These are phyloP conservation scores for Drosophila pallidifrons DNA, from an alignment of 1,140 invertebrate genomes.

Conservation along the genomic window DNA sequence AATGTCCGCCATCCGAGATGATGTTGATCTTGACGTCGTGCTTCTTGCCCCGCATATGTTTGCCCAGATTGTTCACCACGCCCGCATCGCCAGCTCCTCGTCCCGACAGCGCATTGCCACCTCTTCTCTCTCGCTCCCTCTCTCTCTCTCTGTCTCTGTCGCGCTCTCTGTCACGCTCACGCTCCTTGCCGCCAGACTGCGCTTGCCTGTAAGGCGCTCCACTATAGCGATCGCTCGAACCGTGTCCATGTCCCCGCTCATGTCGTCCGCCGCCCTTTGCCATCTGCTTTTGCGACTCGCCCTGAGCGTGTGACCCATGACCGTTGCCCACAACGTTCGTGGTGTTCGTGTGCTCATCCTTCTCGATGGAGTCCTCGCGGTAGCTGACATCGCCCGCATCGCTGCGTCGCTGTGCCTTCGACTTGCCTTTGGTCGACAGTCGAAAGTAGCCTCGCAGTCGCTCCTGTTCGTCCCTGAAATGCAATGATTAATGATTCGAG, in stretches of 20 bases:
- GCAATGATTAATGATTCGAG: neutral
- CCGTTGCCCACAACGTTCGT: slow-evolving; percentile 45
- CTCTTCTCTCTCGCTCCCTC: slow-evolving; percentile 11
- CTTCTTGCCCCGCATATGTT: slow-evolving; percentile 74
- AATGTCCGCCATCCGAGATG: slow-evolving; percentile 70
- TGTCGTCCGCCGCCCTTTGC: slow-evolving; percentile 24
- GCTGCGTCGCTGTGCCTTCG: slow-evolving; percentile 63
- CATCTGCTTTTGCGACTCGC: slow-evolving; percentile 16
- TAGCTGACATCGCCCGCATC: slow-evolving; percentile 48
- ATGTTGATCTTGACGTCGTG: slow-evolving; percentile 82
- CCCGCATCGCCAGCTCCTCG: slow-evolving; percentile 66
- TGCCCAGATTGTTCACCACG: slow-evolving; percentile 71
- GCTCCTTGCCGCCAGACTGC: slow-evolving; percentile 30
- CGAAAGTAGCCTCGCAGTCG: slow-evolving; percentile 88
- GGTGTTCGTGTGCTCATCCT: slow-evolving; percentile 72
- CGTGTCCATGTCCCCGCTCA: slow-evolving; percentile 51
- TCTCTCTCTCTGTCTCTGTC: slow-evolving; percentile 33
- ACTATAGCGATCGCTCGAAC: slow-evolving; percentile 53
- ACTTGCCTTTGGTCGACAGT: slow-evolving; percentile 82
- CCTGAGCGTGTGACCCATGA: neutral
- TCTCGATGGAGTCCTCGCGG: slow-evolving; percentile 74
- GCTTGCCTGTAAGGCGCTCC: slow-evolving; percentile 60
- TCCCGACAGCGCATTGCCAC: slow-evolving; percentile 26
- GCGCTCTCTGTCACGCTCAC: slow-evolving; percentile 36
- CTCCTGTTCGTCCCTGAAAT: slow-evolving; percentile 87